Percentiles rank a stretch among this genome's conserved stretches.
These are phyloP conservation scores for Lampris incognitus DNA, from an alignment of 2,113 vertebrate species.

Conservation along the genomic window DNA sequence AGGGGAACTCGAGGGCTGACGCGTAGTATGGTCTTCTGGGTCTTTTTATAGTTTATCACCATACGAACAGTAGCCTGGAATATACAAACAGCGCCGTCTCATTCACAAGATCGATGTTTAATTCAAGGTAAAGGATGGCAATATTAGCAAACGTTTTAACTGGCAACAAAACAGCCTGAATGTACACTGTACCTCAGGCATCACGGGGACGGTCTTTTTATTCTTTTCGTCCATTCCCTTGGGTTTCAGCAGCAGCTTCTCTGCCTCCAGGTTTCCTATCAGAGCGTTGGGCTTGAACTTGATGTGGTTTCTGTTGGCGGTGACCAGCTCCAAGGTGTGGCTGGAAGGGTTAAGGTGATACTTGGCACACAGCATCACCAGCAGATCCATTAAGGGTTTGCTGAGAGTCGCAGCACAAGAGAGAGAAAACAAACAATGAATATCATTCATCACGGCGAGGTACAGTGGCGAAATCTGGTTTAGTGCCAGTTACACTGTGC, in stretches of 20 bases:
- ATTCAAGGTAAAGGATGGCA: neutral
- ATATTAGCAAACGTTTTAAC: neutral
- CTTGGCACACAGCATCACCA: slow-evolving; percentile 93
- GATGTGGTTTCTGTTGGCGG: slow-evolving; percentile 86
- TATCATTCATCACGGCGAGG: neutral
- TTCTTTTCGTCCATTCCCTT: slow-evolving; percentile 88
- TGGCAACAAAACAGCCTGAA: neutral
- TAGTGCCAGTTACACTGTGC: neutral
- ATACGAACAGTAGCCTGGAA: slow-evolving; percentile 93
- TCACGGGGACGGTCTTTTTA: slow-evolving; percentile 87
- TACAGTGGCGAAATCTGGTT: neutral
- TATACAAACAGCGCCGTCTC: slow-evolving; percentile 10
- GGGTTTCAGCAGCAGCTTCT: slow-evolving; percentile 91
- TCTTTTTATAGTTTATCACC: slow-evolving; percentile 95
- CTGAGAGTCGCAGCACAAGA: slow-evolving; percentile 78
- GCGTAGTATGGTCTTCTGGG: slow-evolving; percentile 94
- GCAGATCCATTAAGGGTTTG: slow-evolving; percentile 95
- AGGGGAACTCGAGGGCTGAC: slow-evolving; percentile 90
- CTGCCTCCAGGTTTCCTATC: slow-evolving; percentile 91
- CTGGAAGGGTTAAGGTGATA: slow-evolving; percentile 96
- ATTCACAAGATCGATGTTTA: neutral
- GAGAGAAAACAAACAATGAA: neutral
- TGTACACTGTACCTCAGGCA: slow-evolving; percentile 89
- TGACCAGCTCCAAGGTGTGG: slow-evolving; percentile 91
- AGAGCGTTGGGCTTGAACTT: slow-evolving; percentile 95